Evolutionary conservation across 53 echinoderm and acorn worm genomes (phyloP).

Genomic region (Mesocentrotus franciscanus): DNA sequence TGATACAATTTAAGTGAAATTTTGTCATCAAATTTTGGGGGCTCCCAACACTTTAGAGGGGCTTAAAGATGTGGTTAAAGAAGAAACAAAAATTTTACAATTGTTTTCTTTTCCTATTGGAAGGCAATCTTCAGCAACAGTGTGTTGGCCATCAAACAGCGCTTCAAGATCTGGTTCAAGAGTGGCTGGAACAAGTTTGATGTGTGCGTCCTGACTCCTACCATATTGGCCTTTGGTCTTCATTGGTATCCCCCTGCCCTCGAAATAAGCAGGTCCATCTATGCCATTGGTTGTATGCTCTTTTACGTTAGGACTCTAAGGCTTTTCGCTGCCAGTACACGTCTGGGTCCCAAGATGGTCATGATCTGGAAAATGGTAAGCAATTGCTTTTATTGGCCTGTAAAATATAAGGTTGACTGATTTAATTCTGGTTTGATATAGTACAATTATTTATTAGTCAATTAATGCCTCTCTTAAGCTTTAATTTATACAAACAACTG

Average conservation of each 20-base stretch:
- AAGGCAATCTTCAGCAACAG: slow-evolving; percentile 69
- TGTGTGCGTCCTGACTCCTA: slow-evolving; percentile 60
- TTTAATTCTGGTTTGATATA: too few relatives aligned
- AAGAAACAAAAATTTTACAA: not conserved
- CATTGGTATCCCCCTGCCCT: slow-evolving; percentile 70
- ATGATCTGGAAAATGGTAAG: slow-evolving; percentile 95
- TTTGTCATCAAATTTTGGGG: too few relatives aligned
- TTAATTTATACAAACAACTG: too few relatives aligned
- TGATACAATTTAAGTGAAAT: too few relatives aligned
- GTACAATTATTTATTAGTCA: too few relatives aligned
- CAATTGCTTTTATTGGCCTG: not conserved
- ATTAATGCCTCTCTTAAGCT: too few relatives aligned
- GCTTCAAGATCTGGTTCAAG: slow-evolving; percentile 72
- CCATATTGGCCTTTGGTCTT: slow-evolving; percentile 73
- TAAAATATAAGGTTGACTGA: too few relatives aligned
- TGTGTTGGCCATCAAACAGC: slow-evolving; percentile 65
- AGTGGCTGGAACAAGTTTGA: slow-evolving; percentile 91
- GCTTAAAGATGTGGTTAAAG: too few relatives aligned
- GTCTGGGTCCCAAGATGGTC: slow-evolving; percentile 89
- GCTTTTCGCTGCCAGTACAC: slow-evolving; percentile 76
- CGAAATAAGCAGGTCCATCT: slow-evolving; percentile 69
- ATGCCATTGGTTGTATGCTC: slow-evolving; percentile 81
- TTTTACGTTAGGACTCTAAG: slow-evolving; percentile 79
- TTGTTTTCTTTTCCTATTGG: not conserved
- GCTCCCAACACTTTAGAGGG: too few relatives aligned